phyloP scores from a whole-genome alignment of 2,113 vertebrate genomes.

The Rhineura floridana region DNA sequence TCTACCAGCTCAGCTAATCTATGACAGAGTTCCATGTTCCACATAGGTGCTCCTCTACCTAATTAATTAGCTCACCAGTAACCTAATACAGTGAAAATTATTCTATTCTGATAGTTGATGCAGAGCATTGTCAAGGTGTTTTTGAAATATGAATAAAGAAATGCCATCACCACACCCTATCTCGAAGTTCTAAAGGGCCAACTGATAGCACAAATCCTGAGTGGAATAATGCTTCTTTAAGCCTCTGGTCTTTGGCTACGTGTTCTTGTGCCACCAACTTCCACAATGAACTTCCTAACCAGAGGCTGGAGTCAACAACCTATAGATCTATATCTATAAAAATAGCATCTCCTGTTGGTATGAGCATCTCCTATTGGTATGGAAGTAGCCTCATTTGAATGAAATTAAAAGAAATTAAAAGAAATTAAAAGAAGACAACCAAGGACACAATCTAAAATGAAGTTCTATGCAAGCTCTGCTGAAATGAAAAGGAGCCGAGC shows the following conservation, averaged over 20 bases:
- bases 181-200: background rate
- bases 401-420: too few species aligned
- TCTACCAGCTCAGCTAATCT: background rate
- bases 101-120: too few species aligned
- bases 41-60: background rate
- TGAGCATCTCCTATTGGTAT: background rate
- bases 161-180: background rate
- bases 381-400: too few species aligned
- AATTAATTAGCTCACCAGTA: background rate
- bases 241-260: background rate
- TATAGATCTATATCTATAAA: too few species aligned
- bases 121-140: too few species aligned
- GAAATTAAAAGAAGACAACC: background rate
- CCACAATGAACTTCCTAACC: background rate
- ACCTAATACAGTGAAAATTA: background rate
- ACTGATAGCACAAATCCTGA: background rate
- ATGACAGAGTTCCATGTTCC: background rate
- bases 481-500: background rate
- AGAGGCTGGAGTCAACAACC: too few species aligned
- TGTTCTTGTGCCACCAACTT: background rate
- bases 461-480: background rate
- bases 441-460: background rate
- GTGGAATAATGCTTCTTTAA: background rate
- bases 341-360: too few species aligned
- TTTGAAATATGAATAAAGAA: background rate